phyloP scores from a whole-genome alignment of 2,888 invertebrate genomes.

The Chrysomela aeneicollis region DNA sequence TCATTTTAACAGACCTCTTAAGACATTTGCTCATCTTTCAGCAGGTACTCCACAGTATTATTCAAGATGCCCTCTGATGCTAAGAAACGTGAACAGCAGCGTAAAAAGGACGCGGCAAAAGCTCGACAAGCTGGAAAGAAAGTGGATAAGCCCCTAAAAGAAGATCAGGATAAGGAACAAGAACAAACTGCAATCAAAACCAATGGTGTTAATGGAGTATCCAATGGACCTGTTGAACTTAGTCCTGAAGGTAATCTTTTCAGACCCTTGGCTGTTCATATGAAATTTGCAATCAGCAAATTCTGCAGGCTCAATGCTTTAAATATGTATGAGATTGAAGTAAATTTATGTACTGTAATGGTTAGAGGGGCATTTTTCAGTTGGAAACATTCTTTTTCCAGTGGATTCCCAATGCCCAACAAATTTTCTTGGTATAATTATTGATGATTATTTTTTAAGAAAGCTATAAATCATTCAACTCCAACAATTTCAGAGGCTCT shows the following conservation, averaged over 20 bases:
- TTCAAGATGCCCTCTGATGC: conserved; percentile 94
- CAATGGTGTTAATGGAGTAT: conserved; percentile 40
- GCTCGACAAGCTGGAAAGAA: conserved; percentile 67
- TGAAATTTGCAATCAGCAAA: no score
- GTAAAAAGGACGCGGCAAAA: conserved; percentile 94
- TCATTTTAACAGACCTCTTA: conserved; percentile 5
- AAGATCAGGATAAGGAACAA: conserved; percentile 53
- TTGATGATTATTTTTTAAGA: no score
- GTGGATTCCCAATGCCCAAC: no score
- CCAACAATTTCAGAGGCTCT: conserved; percentile 74
- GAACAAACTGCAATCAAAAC: conserved; percentile 54
- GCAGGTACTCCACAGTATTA: conserved; percentile 14
- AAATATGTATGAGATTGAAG: no score
- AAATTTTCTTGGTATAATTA: no score
- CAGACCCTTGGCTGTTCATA: no score
- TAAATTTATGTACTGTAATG: no score
- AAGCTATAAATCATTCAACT: background rate
- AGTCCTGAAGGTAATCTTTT: conserved; percentile 73
- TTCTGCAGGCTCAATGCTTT: no score
- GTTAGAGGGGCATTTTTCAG: no score
- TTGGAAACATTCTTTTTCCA: no score
- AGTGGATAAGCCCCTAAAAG: conserved; percentile 55
- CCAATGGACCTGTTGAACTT: conserved; percentile 64
- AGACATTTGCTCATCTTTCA: background rate
- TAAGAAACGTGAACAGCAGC: conserved; percentile 96